Evolutionary conservation across 2,113 vertebrate species (phyloP).

Genomic region (Cyprinus carpio): DNA sequence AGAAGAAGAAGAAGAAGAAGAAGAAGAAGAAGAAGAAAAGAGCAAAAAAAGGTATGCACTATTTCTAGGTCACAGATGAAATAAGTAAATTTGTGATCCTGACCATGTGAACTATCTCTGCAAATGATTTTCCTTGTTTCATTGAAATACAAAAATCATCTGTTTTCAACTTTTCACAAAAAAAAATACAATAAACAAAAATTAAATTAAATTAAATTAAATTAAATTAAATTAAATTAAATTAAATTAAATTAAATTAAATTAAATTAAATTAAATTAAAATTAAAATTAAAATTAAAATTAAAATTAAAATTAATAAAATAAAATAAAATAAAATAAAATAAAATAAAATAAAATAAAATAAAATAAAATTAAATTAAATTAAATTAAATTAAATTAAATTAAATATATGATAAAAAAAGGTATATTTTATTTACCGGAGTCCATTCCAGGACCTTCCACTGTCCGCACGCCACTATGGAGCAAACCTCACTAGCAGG

Average conservation of each 20-base stretch:
- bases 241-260: no score
- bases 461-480: conserved; percentile 87
- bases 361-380: background rate
- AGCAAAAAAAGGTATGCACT: background rate
- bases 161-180: background rate
- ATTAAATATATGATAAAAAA: background rate
- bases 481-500: conserved; percentile 86
- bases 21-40: no score
- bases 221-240: background rate
- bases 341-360: no score
- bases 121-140: background rate
- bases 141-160: background rate
- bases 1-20: no score
- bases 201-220: background rate
- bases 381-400: background rate
- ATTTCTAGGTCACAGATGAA: background rate
- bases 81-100: background rate
- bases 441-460: conserved; percentile 96
- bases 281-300: no score
- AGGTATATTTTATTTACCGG: conserved; percentile 74
- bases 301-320: background rate
- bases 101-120: background rate
- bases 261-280: background rate
- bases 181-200: background rate
- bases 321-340: background rate